Percentiles rank a stretch among this genome's conserved stretches.
Conservation (phyloP, 2,113 vertebrate genomes). For the Phainopepla nitens region DNA sequence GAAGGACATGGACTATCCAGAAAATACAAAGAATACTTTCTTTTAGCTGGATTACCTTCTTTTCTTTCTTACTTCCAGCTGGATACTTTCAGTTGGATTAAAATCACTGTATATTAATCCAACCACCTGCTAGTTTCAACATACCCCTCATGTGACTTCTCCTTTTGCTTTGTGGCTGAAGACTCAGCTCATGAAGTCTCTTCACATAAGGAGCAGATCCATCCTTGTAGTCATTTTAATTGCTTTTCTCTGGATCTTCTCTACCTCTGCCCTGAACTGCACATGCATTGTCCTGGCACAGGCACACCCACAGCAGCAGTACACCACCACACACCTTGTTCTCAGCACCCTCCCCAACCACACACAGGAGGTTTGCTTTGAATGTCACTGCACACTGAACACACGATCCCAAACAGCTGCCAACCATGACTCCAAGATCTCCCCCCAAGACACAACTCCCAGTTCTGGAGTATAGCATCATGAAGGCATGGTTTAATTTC, state of each 20-base stretch:
- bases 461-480: background rate
- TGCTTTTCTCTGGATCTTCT: background rate
- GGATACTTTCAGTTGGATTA: background rate
- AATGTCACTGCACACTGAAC: background rate
- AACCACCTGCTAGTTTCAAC: background rate
- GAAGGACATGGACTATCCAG: background rate
- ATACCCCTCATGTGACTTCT: background rate
- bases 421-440: background rate
- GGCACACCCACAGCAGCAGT: background rate
- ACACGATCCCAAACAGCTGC: accelerated
- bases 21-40: background rate
- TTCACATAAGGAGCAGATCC: background rate
- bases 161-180: background rate
- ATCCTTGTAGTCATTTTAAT: background rate
- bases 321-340: no score
- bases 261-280: background rate
- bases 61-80: background rate
- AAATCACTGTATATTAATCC: background rate
- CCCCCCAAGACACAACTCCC: background rate
- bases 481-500: background rate
- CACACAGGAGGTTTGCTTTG: background rate
- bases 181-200: background rate
- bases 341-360: background rate
- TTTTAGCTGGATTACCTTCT: background rate
- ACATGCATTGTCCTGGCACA: background rate